phyloP scores from a whole-genome alignment of 2,888 invertebrate genomes.

The Drosophila quinaria region DNA sequence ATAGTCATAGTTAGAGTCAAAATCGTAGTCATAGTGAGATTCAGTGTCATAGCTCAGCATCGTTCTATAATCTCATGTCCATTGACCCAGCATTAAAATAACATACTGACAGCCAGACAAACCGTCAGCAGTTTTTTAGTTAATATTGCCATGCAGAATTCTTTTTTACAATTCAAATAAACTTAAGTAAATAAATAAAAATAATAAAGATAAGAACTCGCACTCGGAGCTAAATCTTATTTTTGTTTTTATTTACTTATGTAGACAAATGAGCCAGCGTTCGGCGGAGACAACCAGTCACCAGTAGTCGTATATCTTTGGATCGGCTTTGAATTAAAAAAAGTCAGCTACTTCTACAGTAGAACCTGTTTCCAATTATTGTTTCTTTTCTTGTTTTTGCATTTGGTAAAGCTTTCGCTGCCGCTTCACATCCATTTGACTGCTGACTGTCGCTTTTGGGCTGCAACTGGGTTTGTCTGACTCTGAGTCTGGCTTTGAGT shows the following conservation, averaged over 20 bases:
- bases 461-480: slow-evolving; percentile 23
- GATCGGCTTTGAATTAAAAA: slow-evolving; percentile 41
- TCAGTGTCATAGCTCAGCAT: slow-evolving; percentile 29
- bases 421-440: slow-evolving; percentile 19
- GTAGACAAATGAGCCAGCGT: slow-evolving; percentile 69
- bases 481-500: background rate
- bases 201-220: slow-evolving; percentile 22
- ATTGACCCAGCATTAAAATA: slow-evolving; percentile 74
- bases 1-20: slow-evolving; percentile 21
- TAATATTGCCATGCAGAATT: slow-evolving; percentile 34
- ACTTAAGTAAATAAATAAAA: slow-evolving; percentile 15
- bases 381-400: slow-evolving; percentile 53
- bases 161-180: slow-evolving; percentile 34
- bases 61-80: slow-evolving; percentile 55
- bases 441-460: slow-evolving; percentile 19
- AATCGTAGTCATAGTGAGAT: slow-evolving; percentile 30
- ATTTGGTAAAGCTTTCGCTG: slow-evolving; percentile 63
- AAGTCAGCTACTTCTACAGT: slow-evolving; percentile 54
- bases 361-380: slow-evolving; percentile 78
- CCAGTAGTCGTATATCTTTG: slow-evolving; percentile 71
- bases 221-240: slow-evolving; percentile 29
- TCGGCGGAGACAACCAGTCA: slow-evolving; percentile 77
- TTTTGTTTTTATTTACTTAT: slow-evolving; percentile 47
- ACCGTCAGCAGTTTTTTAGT: slow-evolving; percentile 29
- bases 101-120: slow-evolving; percentile 54